A percentile compares a stretch with the other conserved stretches of the same genome.
phyloP scores from a whole-genome alignment of 2,113 vertebrate species.

The Coracopsis vasa region DNA sequence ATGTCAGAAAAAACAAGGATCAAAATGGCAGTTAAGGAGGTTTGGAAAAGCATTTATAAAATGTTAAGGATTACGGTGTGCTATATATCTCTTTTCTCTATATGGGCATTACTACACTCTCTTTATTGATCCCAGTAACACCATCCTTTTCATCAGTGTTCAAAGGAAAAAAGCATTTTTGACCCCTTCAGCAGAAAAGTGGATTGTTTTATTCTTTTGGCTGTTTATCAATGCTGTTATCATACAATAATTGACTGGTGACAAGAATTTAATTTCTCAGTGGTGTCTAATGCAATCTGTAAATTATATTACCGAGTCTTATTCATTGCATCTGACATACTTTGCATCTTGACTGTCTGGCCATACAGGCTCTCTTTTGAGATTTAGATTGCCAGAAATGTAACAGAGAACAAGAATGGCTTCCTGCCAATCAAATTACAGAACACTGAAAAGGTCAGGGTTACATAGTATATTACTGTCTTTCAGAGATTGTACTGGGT shows the following conservation, averaged over 20 bases:
- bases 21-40: not conserved
- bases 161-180: not conserved
- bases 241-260: not conserved
- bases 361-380: not conserved
- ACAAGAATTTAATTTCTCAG: not conserved
- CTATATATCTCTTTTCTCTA: not conserved
- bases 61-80: not conserved
- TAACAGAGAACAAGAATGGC: conserved; percentile 16
- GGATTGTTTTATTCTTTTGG: not conserved
- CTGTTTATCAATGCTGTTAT: not conserved
- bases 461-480: conserved; percentile 3
- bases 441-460: conserved; percentile 25
- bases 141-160: not conserved
- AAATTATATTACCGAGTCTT: conserved; percentile 5
- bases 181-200: not conserved
- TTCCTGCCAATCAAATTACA: conserved; percentile 56
- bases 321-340: not conserved
- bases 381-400: conserved; percentile 14
- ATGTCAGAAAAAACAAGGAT: not conserved
- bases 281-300: not conserved
- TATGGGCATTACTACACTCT: not conserved
- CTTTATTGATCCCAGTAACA: not conserved
- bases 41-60: not conserved
- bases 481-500: conserved; percentile 7
- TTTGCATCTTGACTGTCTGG: conserved; percentile 4